Conservation (phyloP, 2,113 vertebrate species). For the Pygoscelis antarcticus region DNA sequence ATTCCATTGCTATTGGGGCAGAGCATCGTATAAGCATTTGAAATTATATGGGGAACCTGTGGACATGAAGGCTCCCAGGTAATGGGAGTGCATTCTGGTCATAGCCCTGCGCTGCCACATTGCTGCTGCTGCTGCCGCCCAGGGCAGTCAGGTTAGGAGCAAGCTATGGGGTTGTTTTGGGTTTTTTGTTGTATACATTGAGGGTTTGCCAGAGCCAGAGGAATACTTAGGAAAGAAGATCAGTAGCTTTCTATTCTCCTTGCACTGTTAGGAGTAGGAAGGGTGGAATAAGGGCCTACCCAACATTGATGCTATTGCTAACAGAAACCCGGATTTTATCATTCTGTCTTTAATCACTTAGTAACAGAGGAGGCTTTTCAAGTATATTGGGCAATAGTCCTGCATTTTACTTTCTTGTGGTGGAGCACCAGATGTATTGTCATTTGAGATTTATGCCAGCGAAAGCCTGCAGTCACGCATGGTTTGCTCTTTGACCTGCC, state of each 20-base stretch:
- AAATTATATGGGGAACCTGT: not conserved
- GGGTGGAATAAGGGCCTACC: not conserved
- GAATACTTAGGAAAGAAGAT: not conserved
- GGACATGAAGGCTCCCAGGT: not conserved
- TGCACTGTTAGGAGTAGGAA: not conserved
- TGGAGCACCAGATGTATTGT: not conserved
- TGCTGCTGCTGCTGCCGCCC: not conserved
- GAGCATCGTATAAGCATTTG: not conserved
- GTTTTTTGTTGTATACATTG: fast-evolving
- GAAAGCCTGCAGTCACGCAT: not conserved
- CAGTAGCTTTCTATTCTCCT: not conserved
- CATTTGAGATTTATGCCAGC: not conserved
- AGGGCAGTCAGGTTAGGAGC: not conserved
- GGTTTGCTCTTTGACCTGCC: conserved; percentile 49
- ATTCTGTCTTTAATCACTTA: not conserved
- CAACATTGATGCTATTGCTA: not conserved
- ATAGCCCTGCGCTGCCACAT: not conserved
- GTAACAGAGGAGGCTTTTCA: not conserved
- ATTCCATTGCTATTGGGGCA: not conserved
- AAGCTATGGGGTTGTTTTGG: not conserved
- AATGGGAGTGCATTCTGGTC: not conserved
- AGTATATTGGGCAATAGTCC: not conserved
- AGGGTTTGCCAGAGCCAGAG: not conserved
- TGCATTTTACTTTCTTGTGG: not conserved
- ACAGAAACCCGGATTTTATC: not conserved